Percentiles rank a stretch among this genome's conserved stretches.
phyloP scores from a whole-genome alignment of 2,888 invertebrate species.

The Pseudoips prasinana region DNA sequence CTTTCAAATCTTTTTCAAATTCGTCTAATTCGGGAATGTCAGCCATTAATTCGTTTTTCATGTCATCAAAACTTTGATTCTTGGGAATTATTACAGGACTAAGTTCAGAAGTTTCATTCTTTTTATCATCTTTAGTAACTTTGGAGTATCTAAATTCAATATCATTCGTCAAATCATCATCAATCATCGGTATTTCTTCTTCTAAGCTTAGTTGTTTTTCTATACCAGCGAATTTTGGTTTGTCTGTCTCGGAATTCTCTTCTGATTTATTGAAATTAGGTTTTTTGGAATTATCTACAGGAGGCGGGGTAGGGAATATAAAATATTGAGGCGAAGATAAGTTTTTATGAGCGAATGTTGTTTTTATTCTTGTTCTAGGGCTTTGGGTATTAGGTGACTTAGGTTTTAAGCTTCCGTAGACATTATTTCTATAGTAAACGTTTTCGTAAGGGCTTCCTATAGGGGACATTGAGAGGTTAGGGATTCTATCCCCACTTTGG shows the following conservation, averaged over 20 bases:
- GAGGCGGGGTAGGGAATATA: constrained; percentile 70
- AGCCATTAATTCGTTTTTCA: constrained; percentile 75
- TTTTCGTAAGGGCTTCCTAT: constrained; percentile 84
- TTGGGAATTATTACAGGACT: constrained; percentile 40
- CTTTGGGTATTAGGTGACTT: constrained; percentile 75
- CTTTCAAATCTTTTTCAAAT: constrained; percentile 76
- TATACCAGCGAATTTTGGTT: constrained; percentile 57
- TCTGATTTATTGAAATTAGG: constrained; percentile 42
- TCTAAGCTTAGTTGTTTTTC: constrained; percentile 76
- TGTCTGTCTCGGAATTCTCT: constrained; percentile 9
- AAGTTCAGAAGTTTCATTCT: constrained; percentile 31
- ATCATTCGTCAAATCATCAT: constrained; percentile 72
- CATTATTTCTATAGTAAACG: constrained; percentile 69
- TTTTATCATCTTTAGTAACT: constrained; percentile 40
- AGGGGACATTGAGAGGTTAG: constrained; percentile 41
- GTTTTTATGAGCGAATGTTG: constrained; percentile 78
- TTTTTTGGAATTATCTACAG: constrained; percentile 50
- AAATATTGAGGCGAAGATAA: constrained; percentile 74
- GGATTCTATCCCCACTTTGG: constrained; percentile 41
- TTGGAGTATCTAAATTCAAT: constrained; percentile 69
- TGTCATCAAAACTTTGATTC: constrained; percentile 74
- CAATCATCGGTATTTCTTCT: constrained; percentile 80
- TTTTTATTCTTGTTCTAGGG: constrained; percentile 84
- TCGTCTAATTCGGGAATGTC: constrained; percentile 78
- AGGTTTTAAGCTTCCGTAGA: constrained; percentile 57